Percentiles rank a stretch among this genome's conserved stretches.
Conservation (phyloP, 2,113 vertebrate genomes). For the Cisticola juncidis region DNA sequence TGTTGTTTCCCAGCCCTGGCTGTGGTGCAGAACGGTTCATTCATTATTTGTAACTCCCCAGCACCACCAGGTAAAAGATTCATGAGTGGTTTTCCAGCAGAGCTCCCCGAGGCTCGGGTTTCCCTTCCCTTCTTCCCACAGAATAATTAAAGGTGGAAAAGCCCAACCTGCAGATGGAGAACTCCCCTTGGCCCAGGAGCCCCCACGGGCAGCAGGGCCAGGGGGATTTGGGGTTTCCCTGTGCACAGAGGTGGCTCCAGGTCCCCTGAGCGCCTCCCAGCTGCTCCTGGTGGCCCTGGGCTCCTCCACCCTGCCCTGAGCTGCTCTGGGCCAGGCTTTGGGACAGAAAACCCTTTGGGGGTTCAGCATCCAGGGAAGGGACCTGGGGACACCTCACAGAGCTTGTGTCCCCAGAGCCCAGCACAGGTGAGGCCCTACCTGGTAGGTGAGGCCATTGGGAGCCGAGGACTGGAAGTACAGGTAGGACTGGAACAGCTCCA, state of each 20-base stretch:
- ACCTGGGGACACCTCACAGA: rapidly evolving
- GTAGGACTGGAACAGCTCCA: slow-evolving; percentile 92
- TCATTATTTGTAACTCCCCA: background rate
- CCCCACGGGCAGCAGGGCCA: background rate
- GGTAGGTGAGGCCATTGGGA: slow-evolving; percentile 85
- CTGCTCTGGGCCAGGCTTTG: background rate
- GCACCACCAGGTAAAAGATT: background rate
- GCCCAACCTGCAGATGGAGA: background rate
- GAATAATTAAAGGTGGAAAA: rapidly evolving
- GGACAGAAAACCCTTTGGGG: background rate
- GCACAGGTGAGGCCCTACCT: slow-evolving; percentile 69
- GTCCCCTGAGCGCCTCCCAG: background rate
- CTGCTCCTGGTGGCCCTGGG: background rate
- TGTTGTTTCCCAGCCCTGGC: background rate
- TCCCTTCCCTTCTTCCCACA: background rate
- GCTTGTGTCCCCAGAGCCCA: background rate
- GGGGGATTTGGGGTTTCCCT: background rate
- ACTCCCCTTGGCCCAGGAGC: background rate
- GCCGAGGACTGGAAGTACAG: slow-evolving; percentile 92
- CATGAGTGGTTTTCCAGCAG: background rate
- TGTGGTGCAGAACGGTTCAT: background rate
- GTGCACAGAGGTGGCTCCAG: background rate
- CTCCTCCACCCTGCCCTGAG: background rate
- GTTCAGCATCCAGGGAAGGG: rapidly evolving
- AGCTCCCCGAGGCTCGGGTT: background rate